Evolutionary conservation across 2,113 vertebrate species (phyloP).

Genomic region (Callaeas wilsoni): DNA sequence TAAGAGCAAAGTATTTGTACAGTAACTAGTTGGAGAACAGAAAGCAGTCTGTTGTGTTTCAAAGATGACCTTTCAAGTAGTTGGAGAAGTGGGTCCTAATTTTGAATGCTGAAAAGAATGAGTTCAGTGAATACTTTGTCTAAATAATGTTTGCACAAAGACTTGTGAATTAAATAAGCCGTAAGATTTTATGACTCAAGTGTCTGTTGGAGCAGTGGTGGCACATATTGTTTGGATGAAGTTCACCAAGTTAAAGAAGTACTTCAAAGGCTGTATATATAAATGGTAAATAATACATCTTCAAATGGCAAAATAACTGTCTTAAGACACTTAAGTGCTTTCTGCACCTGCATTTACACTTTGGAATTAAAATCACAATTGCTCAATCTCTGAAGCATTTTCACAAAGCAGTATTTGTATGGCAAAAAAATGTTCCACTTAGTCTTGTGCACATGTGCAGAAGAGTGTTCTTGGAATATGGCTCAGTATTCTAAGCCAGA

Average conservation of each 20-base stretch:
- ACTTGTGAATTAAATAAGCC: not conserved
- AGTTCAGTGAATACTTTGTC: not conserved
- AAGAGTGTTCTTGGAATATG: not conserved
- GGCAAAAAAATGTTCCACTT: not conserved
- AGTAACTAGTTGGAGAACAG: not conserved
- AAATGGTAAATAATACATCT: not conserved
- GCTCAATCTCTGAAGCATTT: not conserved
- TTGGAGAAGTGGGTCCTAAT: not conserved
- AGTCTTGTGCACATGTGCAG: not conserved
- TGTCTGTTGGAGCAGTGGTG: not conserved
- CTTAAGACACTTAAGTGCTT: not conserved
- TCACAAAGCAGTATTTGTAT: not conserved
- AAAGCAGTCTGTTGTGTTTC: not conserved
- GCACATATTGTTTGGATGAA: not conserved
- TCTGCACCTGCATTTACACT: not conserved
- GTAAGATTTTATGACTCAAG: not conserved
- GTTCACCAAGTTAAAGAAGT: not conserved
- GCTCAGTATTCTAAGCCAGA: not conserved
- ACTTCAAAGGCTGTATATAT: not conserved
- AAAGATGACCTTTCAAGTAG: not conserved
- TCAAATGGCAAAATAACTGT: not conserved
- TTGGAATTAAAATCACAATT: not conserved
- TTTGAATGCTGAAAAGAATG: not conserved
- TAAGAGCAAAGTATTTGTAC: not conserved
- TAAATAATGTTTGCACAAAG: not conserved